These are phyloP conservation scores for Formicarius rufipectus DNA, from an alignment of 2,113 vertebrate species.

Conservation along the genomic window DNA sequence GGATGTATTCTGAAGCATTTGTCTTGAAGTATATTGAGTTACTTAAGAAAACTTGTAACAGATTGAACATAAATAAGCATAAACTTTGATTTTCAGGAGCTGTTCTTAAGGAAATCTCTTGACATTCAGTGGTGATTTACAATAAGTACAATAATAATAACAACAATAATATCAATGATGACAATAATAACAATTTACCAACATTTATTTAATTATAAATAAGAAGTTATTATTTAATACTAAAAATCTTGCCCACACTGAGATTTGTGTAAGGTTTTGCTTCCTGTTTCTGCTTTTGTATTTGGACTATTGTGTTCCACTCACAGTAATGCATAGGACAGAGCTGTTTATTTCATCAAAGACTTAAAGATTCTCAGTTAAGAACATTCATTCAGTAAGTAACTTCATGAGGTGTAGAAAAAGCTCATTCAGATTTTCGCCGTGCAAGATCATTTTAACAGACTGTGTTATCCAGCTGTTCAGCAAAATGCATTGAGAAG, in stretches of 20 bases:
- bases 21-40: background rate
- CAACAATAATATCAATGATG: too few relatives aligned
- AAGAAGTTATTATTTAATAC: background rate
- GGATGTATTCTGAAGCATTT: background rate
- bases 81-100: background rate
- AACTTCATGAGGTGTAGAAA: background rate
- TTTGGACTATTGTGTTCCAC: background rate
- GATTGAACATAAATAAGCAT: background rate
- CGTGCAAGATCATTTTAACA: background rate
- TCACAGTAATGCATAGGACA: background rate
- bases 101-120: background rate
- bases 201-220: background rate
- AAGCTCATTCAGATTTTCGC: background rate
- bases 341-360: background rate
- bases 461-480: background rate
- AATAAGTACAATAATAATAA: background rate
- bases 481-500: background rate
- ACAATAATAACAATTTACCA: too few relatives aligned
- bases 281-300: background rate
- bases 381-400: background rate
- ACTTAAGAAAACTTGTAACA: background rate
- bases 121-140: background rate
- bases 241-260: background rate
- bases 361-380: background rate
- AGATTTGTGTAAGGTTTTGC: background rate